A percentile compares a stretch with the other conserved stretches of the same genome.
These are phyloP conservation scores for Chunga burmeisteri DNA, from an alignment of 2,113 vertebrate species.

Conservation along the genomic window DNA sequence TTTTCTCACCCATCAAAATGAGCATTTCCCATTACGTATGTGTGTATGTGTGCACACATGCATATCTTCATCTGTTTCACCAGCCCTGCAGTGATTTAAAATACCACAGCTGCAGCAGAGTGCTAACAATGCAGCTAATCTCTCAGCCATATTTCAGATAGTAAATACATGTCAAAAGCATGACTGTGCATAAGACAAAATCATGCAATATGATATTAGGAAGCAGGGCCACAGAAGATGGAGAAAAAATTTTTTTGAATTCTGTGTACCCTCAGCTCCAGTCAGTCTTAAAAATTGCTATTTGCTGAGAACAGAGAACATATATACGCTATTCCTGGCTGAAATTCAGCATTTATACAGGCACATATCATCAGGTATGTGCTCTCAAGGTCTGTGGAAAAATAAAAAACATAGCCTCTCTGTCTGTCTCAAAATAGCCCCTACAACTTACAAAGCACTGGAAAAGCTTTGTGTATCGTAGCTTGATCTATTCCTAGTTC, in stretches of 20 bases:
- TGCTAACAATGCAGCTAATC: not conserved
- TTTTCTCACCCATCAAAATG: not conserved
- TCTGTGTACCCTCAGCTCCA: not conserved
- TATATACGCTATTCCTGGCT: not conserved
- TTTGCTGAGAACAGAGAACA: not conserved
- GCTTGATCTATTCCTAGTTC: not conserved
- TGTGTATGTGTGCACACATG: fast-evolving
- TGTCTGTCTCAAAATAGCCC: not conserved
- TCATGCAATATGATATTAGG: not conserved
- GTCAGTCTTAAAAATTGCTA: not conserved
- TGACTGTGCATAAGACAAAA: not conserved
- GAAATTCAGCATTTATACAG: not conserved
- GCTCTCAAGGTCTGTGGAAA: not conserved
- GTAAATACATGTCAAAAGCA: not conserved
- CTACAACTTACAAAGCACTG: not conserved
- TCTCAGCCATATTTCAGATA: not conserved
- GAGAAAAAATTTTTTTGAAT: not conserved
- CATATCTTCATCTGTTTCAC: not conserved
- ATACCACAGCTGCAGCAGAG: not conserved
- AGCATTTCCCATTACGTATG: not conserved
- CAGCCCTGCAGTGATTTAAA: not conserved
- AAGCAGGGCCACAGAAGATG: not conserved
- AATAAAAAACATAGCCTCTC: not conserved
- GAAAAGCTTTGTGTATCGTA: not conserved
- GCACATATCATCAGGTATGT: not conserved